Evolutionary conservation across 2,888 invertebrate species (phyloP).

Genomic region (Cerceris rybyensis): DNA sequence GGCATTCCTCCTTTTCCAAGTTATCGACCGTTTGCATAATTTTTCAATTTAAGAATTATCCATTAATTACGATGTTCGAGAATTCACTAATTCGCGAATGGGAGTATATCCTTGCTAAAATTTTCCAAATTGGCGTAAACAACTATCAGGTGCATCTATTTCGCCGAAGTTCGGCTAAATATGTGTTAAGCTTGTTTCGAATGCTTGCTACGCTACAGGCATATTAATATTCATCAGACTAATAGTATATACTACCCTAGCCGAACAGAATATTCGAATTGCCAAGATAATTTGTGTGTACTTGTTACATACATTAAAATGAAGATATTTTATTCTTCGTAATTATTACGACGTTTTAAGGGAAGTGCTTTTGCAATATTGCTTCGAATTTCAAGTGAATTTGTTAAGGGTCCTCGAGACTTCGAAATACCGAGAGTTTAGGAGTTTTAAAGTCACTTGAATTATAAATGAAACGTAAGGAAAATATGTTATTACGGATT

Average conservation of each 20-base stretch:
- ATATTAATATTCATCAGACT: constrained; percentile 1
- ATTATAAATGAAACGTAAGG: too few species aligned
- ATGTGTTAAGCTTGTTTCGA: constrained; percentile 6
- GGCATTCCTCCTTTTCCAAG: neutral
- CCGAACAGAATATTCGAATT: too few species aligned
- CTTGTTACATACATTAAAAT: too few species aligned
- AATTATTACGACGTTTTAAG: too few species aligned
- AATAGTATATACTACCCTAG: too few species aligned
- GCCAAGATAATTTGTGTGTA: too few species aligned
- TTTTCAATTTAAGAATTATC: neutral
- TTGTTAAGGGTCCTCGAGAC: constrained; percentile 20
- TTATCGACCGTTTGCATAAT: constrained; percentile 17
- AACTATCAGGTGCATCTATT: constrained; percentile 5
- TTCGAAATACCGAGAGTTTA: constrained; percentile 35
- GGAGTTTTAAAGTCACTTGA: constrained; percentile 13
- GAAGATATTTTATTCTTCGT: too few species aligned
- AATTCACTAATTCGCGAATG: neutral
- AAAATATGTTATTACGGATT: too few species aligned
- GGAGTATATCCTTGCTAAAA: neutral
- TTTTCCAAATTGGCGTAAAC: constrained; percentile 7
- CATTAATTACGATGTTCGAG: constrained; percentile 10
- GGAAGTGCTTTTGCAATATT: too few species aligned
- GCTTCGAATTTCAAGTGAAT: too few species aligned
- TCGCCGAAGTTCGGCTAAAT: constrained; percentile 10
- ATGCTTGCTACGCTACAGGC: constrained; percentile 17